A percentile compares a stretch with the other conserved stretches of the same genome.
Conservation (phyloP, 1,140 invertebrate species). For the Archivesica marissinica region DNA sequence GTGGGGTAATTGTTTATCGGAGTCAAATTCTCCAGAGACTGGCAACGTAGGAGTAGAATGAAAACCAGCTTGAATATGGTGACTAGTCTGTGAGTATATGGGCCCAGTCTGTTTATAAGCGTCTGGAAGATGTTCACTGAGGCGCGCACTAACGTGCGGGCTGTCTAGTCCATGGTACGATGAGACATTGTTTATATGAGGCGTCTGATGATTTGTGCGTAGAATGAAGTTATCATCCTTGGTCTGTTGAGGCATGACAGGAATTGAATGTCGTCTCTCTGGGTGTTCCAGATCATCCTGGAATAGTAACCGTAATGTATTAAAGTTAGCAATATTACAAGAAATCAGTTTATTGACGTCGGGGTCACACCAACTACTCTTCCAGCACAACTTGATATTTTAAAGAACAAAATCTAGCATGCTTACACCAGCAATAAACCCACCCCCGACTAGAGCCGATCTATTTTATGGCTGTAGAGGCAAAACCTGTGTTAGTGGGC, state of each 20-base stretch:
- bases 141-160: constrained; percentile 40
- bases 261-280: constrained; percentile 69
- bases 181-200: constrained; percentile 29
- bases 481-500: no score
- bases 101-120: constrained; percentile 49
- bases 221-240: constrained; percentile 78
- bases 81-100: constrained; percentile 32
- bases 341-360: no score
- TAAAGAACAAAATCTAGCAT: no score
- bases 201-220: constrained; percentile 67
- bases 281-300: not conserved
- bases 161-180: constrained; percentile 58
- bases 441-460: no score
- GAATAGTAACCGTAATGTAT: not conserved
- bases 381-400: no score
- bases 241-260: constrained; percentile 67
- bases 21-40: not conserved
- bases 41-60: constrained; percentile 48
- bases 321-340: no score
- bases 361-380: no score
- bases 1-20: constrained; percentile 31
- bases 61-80: constrained; percentile 50
- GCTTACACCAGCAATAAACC: no score
- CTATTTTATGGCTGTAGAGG: no score
- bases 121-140: constrained; percentile 55